Evolutionary conservation across 1,140 invertebrate species (phyloP), one percentile per base, ranked within the genome.

Genomic region (Psix sp.): DNA sequence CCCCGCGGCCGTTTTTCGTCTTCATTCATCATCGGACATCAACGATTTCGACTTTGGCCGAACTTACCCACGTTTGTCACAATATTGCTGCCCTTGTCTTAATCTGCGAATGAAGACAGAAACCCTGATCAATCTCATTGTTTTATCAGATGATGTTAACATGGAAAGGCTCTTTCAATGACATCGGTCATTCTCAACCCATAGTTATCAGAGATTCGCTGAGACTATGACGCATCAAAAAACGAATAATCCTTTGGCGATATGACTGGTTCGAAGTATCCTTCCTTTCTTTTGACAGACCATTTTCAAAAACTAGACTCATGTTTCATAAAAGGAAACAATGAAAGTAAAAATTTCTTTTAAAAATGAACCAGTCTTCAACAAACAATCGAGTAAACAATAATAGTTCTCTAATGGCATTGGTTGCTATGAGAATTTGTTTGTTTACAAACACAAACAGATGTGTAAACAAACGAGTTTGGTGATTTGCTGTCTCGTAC

Each of bases 131-230:
- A 59, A 68, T 49, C 46, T 59, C 46, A 52, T 59, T 68, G 46
- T 51, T 68, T 59, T 68, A 68, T 59, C 65, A 38, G 65, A 59
- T 57, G 46, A 52, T 59, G 39, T 60, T 70, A 52, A 71, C 66
- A 56, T 56, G 48, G 20, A 62, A 62, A 62, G 36, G 21, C 66
- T 56, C 35, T 71, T 49, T 49, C 15, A 62, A 42, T 40, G 57
- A 36, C 49, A 60, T 52, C 40, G 18, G 65, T 71, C 48, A 71
- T 62, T 21, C 0, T 62, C 33, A 20, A 49, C 7, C 16, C 33
- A 56, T 62, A 62, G n/a, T 71, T 56, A 71, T 62, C 57, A 62
- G 26, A 11, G 18, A 71, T 45, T 51, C 21, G 33, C 14, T 65
- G 67, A 43, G 36, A 52, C 33, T 60, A 48, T 48, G 56, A 70